A percentile compares a stretch with the other conserved stretches of the same genome.
phyloP scores from a whole-genome alignment of 2,797 vertebrate species.

The Cuculus canorus region DNA sequence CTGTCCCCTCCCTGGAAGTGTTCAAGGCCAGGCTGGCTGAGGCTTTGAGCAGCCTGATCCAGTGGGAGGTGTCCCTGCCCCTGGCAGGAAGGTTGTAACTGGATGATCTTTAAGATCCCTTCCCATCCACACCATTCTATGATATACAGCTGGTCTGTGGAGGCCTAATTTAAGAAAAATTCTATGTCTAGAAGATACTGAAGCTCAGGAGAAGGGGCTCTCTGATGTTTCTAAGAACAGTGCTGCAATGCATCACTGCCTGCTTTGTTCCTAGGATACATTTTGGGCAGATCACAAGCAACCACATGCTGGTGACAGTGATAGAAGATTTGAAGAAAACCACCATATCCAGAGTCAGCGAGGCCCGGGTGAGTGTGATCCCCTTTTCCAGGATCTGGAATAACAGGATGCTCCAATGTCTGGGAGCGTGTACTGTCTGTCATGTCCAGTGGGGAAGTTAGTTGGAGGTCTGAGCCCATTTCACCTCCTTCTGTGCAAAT shows the following conservation, averaged over 20 bases:
- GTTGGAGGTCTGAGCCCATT: not conserved
- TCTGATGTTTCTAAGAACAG: not conserved
- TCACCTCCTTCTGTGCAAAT: not conserved
- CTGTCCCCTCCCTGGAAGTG: too few relatives aligned
- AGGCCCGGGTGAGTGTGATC: slow-evolving; percentile 85
- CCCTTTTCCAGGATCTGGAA: not conserved
- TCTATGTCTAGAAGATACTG: not conserved
- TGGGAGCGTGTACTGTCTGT: not conserved
- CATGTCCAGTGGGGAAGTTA: not conserved
- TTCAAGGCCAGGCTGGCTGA: too few relatives aligned
- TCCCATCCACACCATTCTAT: too few relatives aligned
- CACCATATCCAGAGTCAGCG: slow-evolving; percentile 88
- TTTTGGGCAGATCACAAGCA: slow-evolving; percentile 94
- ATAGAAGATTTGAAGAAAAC: slow-evolving; percentile 90
- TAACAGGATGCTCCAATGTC: not conserved
- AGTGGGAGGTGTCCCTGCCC: too few relatives aligned
- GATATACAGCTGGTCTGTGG: not conserved
- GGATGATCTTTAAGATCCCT: too few relatives aligned
- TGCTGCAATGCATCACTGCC: not conserved
- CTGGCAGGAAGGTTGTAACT: too few relatives aligned
- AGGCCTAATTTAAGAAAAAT: not conserved
- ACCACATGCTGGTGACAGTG: slow-evolving; percentile 91
- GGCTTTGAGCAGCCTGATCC: too few relatives aligned
- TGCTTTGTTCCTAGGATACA: slow-evolving; percentile 84
- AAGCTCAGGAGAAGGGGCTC: not conserved